A percentile compares a stretch with the other conserved stretches of the same genome.
Conservation (phyloP, 2,113 vertebrate species). For the Ranitomeya variabilis region DNA sequence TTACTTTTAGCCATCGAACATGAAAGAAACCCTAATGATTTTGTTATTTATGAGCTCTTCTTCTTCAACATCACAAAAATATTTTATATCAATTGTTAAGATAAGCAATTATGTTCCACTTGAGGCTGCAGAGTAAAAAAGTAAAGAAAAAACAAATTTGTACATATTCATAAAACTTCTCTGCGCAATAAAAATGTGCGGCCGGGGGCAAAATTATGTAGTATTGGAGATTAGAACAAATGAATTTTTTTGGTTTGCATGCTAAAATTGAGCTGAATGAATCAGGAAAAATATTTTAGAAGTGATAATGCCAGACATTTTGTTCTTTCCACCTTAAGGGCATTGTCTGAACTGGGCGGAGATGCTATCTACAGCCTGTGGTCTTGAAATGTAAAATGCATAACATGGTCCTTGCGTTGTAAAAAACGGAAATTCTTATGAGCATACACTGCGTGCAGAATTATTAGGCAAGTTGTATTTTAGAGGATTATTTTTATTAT, state of each 20-base stretch:
- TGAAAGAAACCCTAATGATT: not conserved
- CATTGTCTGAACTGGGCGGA: not conserved
- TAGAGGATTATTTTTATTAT: too few relatives aligned
- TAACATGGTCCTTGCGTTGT: not conserved
- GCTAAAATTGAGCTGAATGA: constrained; percentile 28
- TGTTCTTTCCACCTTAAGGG: not conserved
- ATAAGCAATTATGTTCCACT: constrained; percentile 27
- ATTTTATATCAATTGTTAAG: constrained; percentile 15
- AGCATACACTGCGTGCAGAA: too few relatives aligned
- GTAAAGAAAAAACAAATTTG: constrained; percentile 16
- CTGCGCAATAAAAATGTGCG: not conserved
- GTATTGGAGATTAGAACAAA: constrained; percentile 16
- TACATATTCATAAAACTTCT: constrained; percentile 25
- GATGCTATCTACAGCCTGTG: not conserved
- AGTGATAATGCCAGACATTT: constrained; percentile 15
- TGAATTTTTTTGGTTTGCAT: constrained; percentile 18
- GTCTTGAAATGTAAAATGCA: not conserved
- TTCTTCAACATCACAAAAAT: not conserved
- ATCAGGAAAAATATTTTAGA: constrained; percentile 16
- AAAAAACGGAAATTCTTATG: not conserved
- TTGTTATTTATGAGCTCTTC: constrained; percentile 7
- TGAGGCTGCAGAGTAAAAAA: not conserved
- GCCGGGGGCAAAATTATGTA: not conserved
- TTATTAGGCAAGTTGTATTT: too few relatives aligned
- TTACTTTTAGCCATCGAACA: not conserved